These are phyloP conservation scores for Apostichopus leukothele DNA, from an alignment of 53 echinoderm and acorn worm genomes.

Conservation along the genomic window DNA sequence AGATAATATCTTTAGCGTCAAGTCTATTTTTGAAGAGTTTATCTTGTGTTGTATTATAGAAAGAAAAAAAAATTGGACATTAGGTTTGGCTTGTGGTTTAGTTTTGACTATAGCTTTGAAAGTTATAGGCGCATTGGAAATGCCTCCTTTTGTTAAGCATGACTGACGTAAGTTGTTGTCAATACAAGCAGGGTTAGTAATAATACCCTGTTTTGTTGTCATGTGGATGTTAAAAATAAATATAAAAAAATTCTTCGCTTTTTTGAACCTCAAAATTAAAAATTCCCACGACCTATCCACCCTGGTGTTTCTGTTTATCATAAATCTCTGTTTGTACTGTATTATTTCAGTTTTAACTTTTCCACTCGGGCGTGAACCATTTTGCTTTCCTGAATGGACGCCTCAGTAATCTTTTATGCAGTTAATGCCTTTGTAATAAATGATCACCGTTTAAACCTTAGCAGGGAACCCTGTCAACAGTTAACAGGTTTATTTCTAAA, in stretches of 20 bases:
- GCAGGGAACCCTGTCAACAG: not conserved
- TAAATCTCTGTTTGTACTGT: not conserved
- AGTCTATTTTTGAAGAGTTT: no score
- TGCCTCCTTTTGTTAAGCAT: no score
- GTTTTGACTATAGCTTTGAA: no score
- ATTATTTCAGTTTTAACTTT: not conserved
- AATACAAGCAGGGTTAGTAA: not conserved
- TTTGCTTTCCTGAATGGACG: not conserved
- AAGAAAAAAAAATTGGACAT: no score
- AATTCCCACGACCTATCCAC: not conserved
- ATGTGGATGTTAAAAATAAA: not conserved
- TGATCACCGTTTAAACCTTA: not conserved
- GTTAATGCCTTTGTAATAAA: conserved; percentile 2
- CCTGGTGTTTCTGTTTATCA: not conserved
- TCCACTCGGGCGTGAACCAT: not conserved
- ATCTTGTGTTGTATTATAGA: no score
- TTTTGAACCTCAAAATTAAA: not conserved
- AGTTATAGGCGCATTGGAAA: no score
- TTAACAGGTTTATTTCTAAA: not conserved
- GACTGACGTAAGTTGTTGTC: not conserved
- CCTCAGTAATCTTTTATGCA: not conserved
- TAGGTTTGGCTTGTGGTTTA: no score
- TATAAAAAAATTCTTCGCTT: not conserved
- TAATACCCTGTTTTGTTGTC: not conserved
- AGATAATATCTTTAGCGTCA: no score